Evolutionary conservation across 1,140 invertebrate species (phyloP).

Genomic region (Temnothorax longispinosus): DNA sequence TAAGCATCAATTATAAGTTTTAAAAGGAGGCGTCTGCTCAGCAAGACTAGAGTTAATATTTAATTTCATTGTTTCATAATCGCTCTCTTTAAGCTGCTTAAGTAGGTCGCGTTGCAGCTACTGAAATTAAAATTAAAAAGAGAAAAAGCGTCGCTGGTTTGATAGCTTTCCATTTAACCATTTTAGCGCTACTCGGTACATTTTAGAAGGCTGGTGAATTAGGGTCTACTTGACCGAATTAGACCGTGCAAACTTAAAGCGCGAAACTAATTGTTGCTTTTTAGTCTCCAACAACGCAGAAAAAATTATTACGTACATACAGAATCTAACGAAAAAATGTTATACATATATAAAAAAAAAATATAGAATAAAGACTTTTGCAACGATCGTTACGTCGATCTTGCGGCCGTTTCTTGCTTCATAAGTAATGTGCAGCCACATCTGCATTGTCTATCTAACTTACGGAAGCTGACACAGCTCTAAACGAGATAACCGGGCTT

Average conservation of each 20-base stretch:
- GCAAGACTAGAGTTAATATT: neutral
- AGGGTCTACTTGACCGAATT: neutral
- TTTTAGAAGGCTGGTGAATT: neutral
- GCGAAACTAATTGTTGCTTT: neutral
- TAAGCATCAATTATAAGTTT: neutral
- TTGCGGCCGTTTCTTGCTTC: neutral
- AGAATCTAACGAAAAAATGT: neutral
- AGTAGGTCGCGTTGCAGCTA: slow-evolving; percentile 23
- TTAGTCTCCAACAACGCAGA: neutral
- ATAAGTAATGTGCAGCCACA: neutral
- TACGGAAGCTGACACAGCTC: slow-evolving; percentile 42
- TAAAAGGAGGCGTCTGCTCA: neutral
- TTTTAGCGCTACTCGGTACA: slow-evolving; percentile 8
- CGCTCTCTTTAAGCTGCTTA: slow-evolving; percentile 13
- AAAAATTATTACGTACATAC: neutral
- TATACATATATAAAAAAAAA: neutral
- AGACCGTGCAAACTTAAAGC: neutral
- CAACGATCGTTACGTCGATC: neutral
- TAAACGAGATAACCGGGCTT: slow-evolving; percentile 35
- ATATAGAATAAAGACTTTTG: neutral
- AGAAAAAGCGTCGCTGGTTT: neutral
- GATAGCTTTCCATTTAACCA: neutral
- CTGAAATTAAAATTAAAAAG: neutral
- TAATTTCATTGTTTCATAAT: neutral
- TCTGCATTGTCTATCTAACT: slow-evolving; percentile 43